These are phyloP conservation scores for Stenotaenia linearis DNA, from an alignment of 2,888 invertebrate genomes.

Conservation along the genomic window DNA sequence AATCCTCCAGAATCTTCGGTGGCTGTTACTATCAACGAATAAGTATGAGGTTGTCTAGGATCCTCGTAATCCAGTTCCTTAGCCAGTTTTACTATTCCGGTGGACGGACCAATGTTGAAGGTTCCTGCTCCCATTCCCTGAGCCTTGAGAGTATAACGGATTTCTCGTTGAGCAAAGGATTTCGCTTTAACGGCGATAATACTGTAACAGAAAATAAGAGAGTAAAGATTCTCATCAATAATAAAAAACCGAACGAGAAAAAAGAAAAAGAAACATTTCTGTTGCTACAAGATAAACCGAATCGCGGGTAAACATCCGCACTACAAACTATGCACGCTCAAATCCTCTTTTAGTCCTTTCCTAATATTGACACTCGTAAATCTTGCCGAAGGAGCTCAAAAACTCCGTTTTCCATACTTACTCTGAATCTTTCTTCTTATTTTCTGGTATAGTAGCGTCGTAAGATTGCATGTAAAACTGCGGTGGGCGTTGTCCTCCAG, in stretches of 20 bases:
- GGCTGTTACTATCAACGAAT: constrained; percentile 83
- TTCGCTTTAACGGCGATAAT: constrained; percentile 95
- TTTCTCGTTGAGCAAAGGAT: constrained; percentile 93
- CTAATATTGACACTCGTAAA: neutral
- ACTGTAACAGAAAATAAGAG: constrained; percentile 53
- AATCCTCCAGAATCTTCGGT: constrained; percentile 97
- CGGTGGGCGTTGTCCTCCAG: constrained; percentile 94
- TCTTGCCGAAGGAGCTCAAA: neutral
- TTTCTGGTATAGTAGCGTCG: constrained; percentile 92
- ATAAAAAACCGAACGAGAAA: neutral
- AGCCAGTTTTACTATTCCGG: constrained; percentile 90
- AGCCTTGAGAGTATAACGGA: constrained; percentile 90
- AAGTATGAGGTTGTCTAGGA: constrained; percentile 85
- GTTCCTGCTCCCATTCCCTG: constrained; percentile 93
- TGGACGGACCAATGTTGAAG: constrained; percentile 89
- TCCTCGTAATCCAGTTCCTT: constrained; percentile 97
- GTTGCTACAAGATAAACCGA: neutral
- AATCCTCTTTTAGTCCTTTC: neutral
- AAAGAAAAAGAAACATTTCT: neutral
- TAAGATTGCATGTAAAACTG: constrained; percentile 96
- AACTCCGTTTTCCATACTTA: constrained; percentile 52
- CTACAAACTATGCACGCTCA: neutral
- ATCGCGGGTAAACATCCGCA: neutral
- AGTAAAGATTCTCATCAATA: neutral
- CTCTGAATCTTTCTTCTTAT: constrained; percentile 95